Base-by-base conservation (phyloP, 2,888 invertebrate species). In the Psococerastis gibbosa region DNA sequence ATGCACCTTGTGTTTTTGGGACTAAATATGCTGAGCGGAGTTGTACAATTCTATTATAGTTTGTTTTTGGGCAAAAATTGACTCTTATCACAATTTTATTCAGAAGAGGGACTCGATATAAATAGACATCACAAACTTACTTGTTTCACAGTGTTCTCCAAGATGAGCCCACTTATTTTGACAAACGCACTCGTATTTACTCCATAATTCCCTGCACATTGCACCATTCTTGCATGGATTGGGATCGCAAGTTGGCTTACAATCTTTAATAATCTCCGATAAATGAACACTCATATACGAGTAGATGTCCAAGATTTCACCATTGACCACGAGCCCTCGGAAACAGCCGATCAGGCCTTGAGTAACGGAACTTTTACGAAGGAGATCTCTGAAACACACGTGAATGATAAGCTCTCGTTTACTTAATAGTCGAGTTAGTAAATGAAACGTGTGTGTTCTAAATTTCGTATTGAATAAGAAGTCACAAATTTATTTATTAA, bases 281-380 rank as follows among this genome's bases (percentile, higher is more conserved):
- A 88, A 63, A 63, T 88, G 87, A 22, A 87, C 87, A 32, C 85
- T 84, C 82, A 84, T 87, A 60, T 88, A 88, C 51, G 83, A 84
- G 62, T 88, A 84, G 50, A 94, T 83, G 56, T 91, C 87, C 33
- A 91, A 66, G 48, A 88, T 80, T 65, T 84, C 83, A 15, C 87
- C 85, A 56, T 92, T 92, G 17, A 92, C 88, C 0, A 88, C 84
- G 42, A 92, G 65, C 3, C 91, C 91, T 53, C 91, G 73, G 61
- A 92, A 88, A 61, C 94, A 94, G 18, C 94, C 94, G 52, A 91
- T 89, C 16, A 92, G 68, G 4, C 92, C 89, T 64, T 85, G 83
- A 51, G 79, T 77, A 1, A 87, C 83, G 1, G 82, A 78, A 6
- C 82, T 77, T 57, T 83, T 82, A 54, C 78, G 79, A 13, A 85